These are phyloP conservation scores for Digitonthophagus gazella DNA, from an alignment of 2,888 invertebrate species.

Conservation along the genomic window DNA sequence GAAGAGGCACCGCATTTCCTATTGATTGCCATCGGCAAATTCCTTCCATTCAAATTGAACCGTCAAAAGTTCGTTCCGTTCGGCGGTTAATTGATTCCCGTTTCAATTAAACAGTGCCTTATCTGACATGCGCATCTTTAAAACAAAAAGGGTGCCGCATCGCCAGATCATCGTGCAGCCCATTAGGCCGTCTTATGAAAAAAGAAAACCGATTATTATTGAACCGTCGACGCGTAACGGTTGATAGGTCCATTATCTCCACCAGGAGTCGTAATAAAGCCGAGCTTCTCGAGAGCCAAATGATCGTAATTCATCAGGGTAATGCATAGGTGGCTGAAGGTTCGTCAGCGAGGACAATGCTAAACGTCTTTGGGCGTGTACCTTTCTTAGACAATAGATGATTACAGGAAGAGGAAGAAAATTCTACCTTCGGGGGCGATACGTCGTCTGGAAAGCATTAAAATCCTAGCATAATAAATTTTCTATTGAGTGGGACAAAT, in stretches of 20 bases:
- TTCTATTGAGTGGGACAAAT: too few relatives aligned
- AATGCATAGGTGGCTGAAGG: conserved; percentile 29
- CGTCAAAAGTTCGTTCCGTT: not conserved
- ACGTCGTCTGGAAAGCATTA: too few relatives aligned
- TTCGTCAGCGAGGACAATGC: conserved; percentile 7
- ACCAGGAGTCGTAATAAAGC: conserved; percentile 19
- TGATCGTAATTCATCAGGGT: conserved; percentile 31
- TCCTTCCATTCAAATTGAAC: not conserved
- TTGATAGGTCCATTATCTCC: conserved; percentile 14
- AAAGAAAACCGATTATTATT: conserved; percentile 10
- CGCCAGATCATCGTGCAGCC: not conserved
- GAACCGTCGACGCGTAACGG: conserved; percentile 11
- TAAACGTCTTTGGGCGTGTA: not conserved
- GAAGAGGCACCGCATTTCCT: not conserved
- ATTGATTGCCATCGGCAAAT: not conserved
- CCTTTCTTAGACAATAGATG: conserved; percentile 6
- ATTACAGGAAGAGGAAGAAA: not conserved
- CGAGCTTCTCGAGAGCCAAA: too few relatives aligned
- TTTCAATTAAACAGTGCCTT: not conserved
- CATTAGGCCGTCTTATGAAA: not conserved
- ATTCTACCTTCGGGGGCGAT: too few relatives aligned
- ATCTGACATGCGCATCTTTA: not conserved
- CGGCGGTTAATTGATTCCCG: not conserved
- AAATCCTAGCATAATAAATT: too few relatives aligned
- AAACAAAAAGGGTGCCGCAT: not conserved